Evolutionary conservation across 1,140 invertebrate species (phyloP).

Genomic region (Papilio helenus): DNA sequence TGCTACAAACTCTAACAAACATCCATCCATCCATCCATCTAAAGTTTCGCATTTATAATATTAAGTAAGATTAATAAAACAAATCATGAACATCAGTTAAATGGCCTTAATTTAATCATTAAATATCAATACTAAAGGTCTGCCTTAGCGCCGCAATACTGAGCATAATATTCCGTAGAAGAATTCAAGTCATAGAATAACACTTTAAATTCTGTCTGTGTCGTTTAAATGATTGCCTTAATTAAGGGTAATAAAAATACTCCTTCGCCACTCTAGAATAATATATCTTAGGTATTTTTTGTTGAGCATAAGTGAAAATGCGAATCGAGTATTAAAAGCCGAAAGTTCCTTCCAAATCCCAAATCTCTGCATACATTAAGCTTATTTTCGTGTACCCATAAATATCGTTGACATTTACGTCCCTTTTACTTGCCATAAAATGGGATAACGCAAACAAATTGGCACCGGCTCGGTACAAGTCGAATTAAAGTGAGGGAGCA

Average conservation of each 20-base stretch:
- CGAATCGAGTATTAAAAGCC: constrained; percentile 1
- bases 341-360: constrained; percentile 17
- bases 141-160: no score
- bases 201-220: background rate
- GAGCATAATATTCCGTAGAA: no score
- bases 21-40: no score
- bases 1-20: no score
- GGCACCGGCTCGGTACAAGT: constrained; percentile 10
- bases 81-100: no score
- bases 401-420: constrained; percentile 23
- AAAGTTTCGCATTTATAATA: no score
- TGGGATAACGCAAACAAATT: constrained; percentile 25
- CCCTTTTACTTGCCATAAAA: constrained; percentile 25
- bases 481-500: background rate
- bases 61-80: no score
- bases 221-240: background rate
- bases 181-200: no score
- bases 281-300: background rate
- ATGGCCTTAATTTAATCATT: no score
- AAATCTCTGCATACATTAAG: constrained; percentile 24
- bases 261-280: background rate
- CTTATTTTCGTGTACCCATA: constrained; percentile 21
- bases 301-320: constrained; percentile 1
- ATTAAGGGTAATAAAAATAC: background rate
- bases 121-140: no score